Conservation (phyloP, 2,888 invertebrate genomes). For the Diaphora mendica region DNA sequence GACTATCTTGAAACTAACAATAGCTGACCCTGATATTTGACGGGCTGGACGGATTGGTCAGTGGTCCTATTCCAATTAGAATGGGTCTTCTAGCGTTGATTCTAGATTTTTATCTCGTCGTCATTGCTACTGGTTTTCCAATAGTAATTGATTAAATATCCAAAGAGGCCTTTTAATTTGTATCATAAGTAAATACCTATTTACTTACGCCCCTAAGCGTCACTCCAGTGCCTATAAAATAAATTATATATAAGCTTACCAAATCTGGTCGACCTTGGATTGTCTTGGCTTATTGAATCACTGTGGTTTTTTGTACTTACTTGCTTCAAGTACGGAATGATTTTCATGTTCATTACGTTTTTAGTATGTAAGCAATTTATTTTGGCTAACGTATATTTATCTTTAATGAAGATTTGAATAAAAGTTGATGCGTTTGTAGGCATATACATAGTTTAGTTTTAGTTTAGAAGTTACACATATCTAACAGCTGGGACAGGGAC, state of each 20-base stretch:
- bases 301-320: slow-evolving; percentile 48
- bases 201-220: slow-evolving; percentile 16
- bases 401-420: slow-evolving; percentile 6
- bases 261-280: slow-evolving; percentile 55
- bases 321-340: slow-evolving; percentile 41
- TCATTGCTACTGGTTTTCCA: too few relatives aligned
- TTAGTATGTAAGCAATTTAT: slow-evolving; percentile 32
- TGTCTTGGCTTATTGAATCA: slow-evolving; percentile 54
- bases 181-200: slow-evolving; percentile 1
- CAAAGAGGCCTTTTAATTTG: slow-evolving; percentile 7
- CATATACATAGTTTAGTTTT: neutral
- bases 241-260: slow-evolving; percentile 37
- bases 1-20: too few relatives aligned
- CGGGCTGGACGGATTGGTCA: neutral
- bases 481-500: too few relatives aligned
- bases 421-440: neutral
- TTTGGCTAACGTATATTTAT: slow-evolving; percentile 22
- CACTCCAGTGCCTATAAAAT: slow-evolving; percentile 25
- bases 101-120: neutral
- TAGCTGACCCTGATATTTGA: neutral
- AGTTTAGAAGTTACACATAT: neutral
- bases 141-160: neutral
- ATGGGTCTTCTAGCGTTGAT: neutral
- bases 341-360: slow-evolving; percentile 48
- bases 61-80: too few relatives aligned